Conservation (phyloP, 2,888 invertebrate genomes). For the Dione juno region DNA sequence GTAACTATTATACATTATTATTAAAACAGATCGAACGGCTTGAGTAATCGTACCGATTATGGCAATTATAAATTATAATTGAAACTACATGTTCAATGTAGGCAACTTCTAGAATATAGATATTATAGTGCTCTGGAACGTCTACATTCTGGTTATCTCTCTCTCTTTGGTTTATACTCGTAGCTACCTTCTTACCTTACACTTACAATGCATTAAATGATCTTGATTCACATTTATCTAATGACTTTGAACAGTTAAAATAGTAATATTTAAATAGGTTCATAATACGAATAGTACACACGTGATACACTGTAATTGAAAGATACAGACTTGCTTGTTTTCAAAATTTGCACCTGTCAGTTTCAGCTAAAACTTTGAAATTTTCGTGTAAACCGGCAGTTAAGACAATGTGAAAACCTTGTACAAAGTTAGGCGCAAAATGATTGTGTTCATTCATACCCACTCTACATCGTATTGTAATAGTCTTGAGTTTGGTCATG, state of each 20-base stretch:
- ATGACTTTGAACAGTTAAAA: background rate
- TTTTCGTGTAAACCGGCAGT: slow-evolving; percentile 14
- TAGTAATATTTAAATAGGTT: background rate
- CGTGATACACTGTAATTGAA: background rate
- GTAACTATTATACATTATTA: slow-evolving; percentile 6
- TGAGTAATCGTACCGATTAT: background rate
- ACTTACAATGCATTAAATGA: background rate
- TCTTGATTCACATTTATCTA: background rate
- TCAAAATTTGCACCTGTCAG: slow-evolving; percentile 5
- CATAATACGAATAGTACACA: background rate
- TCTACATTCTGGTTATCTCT: too few relatives aligned
- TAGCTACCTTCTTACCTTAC: background rate
- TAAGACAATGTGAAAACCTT: slow-evolving; percentile 30
- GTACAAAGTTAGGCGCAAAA: slow-evolving; percentile 22
- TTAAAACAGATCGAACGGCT: slow-evolving; percentile 6
- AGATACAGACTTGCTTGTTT: background rate
- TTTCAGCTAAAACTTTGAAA: slow-evolving; percentile 7
- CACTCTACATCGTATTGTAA: slow-evolving; percentile 1
- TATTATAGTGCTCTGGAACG: background rate
- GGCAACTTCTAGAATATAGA: background rate
- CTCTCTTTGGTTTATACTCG: too few relatives aligned
- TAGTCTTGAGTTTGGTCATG: slow-evolving; percentile 33
- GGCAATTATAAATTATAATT: slow-evolving; percentile 11
- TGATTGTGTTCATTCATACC: slow-evolving; percentile 18
- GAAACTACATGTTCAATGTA: background rate